Evolutionary conservation across 2,888 invertebrate species (phyloP), one percentile per base, ranked within the genome.

Genomic region (Caenorhabditis wallacei): DNA sequence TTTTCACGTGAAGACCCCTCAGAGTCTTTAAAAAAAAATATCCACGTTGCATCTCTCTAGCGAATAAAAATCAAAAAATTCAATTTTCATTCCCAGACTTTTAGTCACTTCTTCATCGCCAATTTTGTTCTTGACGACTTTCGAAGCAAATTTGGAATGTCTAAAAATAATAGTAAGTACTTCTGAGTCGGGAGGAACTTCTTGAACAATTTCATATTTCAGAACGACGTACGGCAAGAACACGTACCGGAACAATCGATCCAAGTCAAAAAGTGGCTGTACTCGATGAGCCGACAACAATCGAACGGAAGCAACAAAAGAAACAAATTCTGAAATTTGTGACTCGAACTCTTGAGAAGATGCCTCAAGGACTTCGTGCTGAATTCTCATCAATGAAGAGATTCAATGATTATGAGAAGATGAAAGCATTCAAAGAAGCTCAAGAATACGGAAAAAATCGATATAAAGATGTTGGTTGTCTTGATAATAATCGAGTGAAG

Each of bases 381-480:
- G 85, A 87, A 51, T 87, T 87, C 48, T 53, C 37, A 13, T 22
- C 68, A 8, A 75, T 84, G 84, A 83, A 83, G 40, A 40, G 86
- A 35, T 63, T 26, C 48, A 79, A 80, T 64, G 81, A 86, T 48
- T 81, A 74, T n/a, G 68, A 57, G 26, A 83, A 83, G 66, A 84
- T 84, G 86, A 84, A 74, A 22, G 82, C 80, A 22, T 86, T 82
- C 69, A 63, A 80, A 43, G 80, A 74, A 20, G 78, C 61, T 26
- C 82, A 86, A 43, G 72, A 74, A 40, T 11, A 22, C 18, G 82
- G 80, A 1, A 71, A 72, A 43, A 85, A 85, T 74, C 79, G 84
- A 18, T 84, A 84, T 63, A 84, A 84, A 59, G 87, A 87, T 48
- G 85, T 87, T 26, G 85, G 85, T 7, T 87, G 87, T 30, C 72